Base-by-base conservation (phyloP, 2,797 vertebrate genomes). In the Helicolenus hilgendorfi region DNA sequence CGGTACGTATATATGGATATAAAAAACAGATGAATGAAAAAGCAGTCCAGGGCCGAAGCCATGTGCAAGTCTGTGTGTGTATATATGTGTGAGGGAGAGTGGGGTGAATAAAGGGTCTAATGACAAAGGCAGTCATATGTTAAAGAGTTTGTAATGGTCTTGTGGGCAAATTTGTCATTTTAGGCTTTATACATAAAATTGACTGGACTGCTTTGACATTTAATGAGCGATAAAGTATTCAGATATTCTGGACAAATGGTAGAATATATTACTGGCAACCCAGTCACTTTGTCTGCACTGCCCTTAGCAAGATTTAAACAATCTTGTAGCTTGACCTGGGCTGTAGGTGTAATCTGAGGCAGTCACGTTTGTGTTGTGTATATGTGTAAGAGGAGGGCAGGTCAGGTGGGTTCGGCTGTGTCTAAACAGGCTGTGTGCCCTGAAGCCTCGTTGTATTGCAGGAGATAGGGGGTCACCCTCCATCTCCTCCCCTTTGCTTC, bases 371-470 rank as follows among this genome's bases (percentile, higher is more conserved):
- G 31, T 35, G 35, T 56, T n/a, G 41, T 18, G 20, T 64, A 22
- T 58, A 27, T 73, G 38, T 68, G 36, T 81, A 68, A 53, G 64
- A 45, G 27, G 14, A 70, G 65, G 74, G 56, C 77, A 72, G 84
- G 86, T 89, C 83, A 89, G 82, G 45, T 18, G 45, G 45, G 82
- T 80, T 56, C 86, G 75, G 73, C 63, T 82, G 45, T 85, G 94
- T 92, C 83, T 56, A 49, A 95, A 95, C 93, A 89, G 72, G 87
- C 78, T 15, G 8, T 45, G 24, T 86, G 77, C 77, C 93, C 89
- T 70, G 45, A 72, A 88, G 95, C 86, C 38, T 56, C 1, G 22
- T 59, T 71, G 71, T 72, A 80, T 72, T 79, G 74, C 77, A 85
- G 77, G 82, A 78, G 79, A 81, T 77, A 81, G 55, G 74, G 71